Evolutionary conservation across 1,140 invertebrate genomes (phyloP).

Genomic region (Lepidotrigona ventralis): DNA sequence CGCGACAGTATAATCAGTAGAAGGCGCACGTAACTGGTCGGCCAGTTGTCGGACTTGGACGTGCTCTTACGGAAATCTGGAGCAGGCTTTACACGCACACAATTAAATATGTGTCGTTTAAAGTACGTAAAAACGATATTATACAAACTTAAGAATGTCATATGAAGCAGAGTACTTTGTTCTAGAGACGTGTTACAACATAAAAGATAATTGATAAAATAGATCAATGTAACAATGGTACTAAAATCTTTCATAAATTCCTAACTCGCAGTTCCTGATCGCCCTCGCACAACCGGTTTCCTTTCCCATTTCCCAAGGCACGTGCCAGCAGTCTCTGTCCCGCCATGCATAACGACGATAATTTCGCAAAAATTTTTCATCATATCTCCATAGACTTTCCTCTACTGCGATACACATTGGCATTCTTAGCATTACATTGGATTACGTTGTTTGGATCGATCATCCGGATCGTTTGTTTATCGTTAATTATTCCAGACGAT

Average conservation of each 20-base stretch:
- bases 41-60: conserved; percentile 52
- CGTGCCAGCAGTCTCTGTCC: conserved; percentile 53
- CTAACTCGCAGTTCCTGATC: conserved; percentile 41
- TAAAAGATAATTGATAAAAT: not conserved
- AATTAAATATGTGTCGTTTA: not conserved
- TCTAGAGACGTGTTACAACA: not conserved
- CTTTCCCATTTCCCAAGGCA: conserved; percentile 44
- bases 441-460: not conserved
- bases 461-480: not conserved
- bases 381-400: not conserved
- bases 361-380: conserved; percentile 51
- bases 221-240: too few relatives aligned
- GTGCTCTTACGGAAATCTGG: conserved; percentile 67
- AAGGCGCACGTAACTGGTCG: conserved; percentile 58
- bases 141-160: not conserved
- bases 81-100: conserved; percentile 61
- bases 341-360: conserved; percentile 51
- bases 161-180: not conserved
- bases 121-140: not conserved
- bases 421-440: not conserved
- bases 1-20: conserved; percentile 62
- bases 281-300: conserved; percentile 50
- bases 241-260: conserved; percentile 34
- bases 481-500: not conserved
- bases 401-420: not conserved